Percentiles rank a stretch among this genome's conserved stretches.
These are phyloP conservation scores for Apotomis turbidana DNA, from an alignment of 2,888 invertebrate species.

Conservation along the genomic window DNA sequence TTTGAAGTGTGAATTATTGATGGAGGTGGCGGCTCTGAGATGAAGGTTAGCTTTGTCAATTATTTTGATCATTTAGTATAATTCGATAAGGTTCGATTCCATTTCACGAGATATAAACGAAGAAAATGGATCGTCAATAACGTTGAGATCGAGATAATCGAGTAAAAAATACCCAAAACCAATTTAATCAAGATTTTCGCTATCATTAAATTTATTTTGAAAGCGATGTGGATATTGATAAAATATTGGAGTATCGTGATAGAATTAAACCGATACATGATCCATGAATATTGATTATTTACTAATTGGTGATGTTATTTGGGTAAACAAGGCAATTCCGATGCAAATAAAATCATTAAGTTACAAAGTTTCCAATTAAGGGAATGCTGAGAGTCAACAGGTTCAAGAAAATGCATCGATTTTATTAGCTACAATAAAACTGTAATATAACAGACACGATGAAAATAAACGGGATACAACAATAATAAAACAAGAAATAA, in stretches of 20 bases:
- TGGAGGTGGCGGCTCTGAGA: not conserved
- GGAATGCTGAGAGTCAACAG: constrained; percentile 30
- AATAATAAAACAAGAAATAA: constrained; percentile 19
- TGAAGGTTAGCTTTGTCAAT: not conserved
- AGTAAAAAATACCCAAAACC: not conserved
- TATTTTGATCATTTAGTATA: not conserved
- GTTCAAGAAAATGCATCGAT: constrained; percentile 27
- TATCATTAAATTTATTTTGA: constrained; percentile 14
- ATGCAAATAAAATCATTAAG: constrained; percentile 43
- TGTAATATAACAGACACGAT: constrained; percentile 3
- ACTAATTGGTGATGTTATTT: constrained; percentile 44
- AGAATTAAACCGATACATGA: constrained; percentile 23
- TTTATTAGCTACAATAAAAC: constrained; percentile 27
- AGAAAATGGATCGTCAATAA: not conserved
- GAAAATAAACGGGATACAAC: constrained; percentile 26
- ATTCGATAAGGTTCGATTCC: not conserved
- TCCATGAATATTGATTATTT: constrained; percentile 48
- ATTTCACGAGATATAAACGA: not conserved
- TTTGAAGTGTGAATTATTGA: constrained; percentile 21
- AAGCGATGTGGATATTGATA: constrained; percentile 17
- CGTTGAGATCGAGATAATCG: not conserved
- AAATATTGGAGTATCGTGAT: constrained; percentile 19
- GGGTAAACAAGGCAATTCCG: constrained; percentile 43
- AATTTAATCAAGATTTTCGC: not conserved
- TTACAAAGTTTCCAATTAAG: constrained; percentile 36